Evolutionary conservation across 2,113 vertebrate species (phyloP).

Genomic region (Cygnus buccinator): DNA sequence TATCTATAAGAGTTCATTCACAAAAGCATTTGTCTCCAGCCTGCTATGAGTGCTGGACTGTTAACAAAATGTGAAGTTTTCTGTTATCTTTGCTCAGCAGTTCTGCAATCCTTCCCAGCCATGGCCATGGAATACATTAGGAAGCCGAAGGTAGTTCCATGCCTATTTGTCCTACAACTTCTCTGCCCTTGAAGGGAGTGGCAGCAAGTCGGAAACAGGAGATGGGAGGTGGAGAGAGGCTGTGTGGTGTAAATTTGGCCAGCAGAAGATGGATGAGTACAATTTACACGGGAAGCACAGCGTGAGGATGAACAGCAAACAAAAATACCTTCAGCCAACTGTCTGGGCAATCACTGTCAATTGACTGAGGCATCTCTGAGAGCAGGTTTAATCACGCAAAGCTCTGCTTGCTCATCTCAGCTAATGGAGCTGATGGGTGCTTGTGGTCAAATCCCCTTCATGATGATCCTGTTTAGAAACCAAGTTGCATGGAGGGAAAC

Average conservation of each 20-base stretch:
- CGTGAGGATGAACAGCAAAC: neutral
- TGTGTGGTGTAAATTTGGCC: neutral
- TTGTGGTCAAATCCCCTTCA: neutral
- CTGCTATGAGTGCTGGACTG: neutral
- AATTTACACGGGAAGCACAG: neutral
- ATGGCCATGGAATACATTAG: neutral
- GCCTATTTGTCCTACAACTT: neutral
- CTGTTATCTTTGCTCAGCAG: neutral
- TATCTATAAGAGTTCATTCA: neutral
- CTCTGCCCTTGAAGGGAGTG: neutral
- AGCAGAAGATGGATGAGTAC: neutral
- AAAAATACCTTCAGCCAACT: neutral
- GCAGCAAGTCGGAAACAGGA: neutral
- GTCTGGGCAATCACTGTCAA: neutral
- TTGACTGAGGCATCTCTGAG: neutral
- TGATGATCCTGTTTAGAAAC: constrained; percentile 23
- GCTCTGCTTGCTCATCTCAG: neutral
- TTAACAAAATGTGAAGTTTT: neutral
- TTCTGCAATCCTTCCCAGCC: neutral
- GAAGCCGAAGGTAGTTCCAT: neutral
- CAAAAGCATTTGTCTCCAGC: neutral
- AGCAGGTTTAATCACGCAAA: neutral
- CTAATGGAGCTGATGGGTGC: neutral
- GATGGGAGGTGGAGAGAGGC: neutral
- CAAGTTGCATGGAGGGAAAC: neutral